Percentiles rank a stretch among this genome's conserved stretches.
Evolutionary conservation across 2,888 invertebrate genomes (phyloP).

Genomic region (Micropterix aruncella): DNA sequence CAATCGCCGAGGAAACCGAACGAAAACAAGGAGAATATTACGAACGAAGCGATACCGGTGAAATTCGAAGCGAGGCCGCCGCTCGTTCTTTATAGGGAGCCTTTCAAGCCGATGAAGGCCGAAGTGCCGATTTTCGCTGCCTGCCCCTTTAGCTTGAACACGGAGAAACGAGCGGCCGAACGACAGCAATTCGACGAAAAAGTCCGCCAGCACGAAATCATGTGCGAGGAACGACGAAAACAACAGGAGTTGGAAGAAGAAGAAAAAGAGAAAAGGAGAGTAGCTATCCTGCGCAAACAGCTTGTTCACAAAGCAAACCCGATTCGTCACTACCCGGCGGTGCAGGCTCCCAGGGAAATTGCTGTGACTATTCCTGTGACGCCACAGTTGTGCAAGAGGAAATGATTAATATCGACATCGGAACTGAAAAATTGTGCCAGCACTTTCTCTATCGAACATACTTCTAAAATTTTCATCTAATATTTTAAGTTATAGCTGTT

Average conservation of each 20-base stretch:
- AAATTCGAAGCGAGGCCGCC: slow-evolving; percentile 51
- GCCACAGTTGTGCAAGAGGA: not conserved
- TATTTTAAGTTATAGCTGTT: too few species aligned
- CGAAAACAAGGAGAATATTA: slow-evolving; percentile 29
- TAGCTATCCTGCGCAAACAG: slow-evolving; percentile 36
- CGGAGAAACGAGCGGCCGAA: slow-evolving; percentile 47
- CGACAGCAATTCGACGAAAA: slow-evolving; percentile 46
- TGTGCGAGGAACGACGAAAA: slow-evolving; percentile 23
- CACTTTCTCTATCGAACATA: too few species aligned
- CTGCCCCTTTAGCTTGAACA: slow-evolving; percentile 44
- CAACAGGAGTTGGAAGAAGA: slow-evolving; percentile 20
- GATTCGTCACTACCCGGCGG: slow-evolving; percentile 22
- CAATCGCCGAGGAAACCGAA: slow-evolving; percentile 19
- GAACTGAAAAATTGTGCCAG: too few species aligned
- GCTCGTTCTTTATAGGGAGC: slow-evolving; percentile 44
- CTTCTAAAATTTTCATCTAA: too few species aligned
- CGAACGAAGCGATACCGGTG: not conserved
- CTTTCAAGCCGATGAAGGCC: slow-evolving; percentile 45
- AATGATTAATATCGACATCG: too few species aligned
- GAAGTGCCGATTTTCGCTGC: slow-evolving; percentile 27
- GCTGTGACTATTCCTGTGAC: not conserved
- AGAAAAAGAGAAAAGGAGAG: slow-evolving; percentile 31
- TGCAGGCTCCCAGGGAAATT: not conserved
- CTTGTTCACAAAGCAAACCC: slow-evolving; percentile 49
- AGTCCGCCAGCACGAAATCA: slow-evolving; percentile 32